Base-by-base conservation (phyloP, 92 coral and sea anemone genomes). In the Epizoanthus ramosus region DNA sequence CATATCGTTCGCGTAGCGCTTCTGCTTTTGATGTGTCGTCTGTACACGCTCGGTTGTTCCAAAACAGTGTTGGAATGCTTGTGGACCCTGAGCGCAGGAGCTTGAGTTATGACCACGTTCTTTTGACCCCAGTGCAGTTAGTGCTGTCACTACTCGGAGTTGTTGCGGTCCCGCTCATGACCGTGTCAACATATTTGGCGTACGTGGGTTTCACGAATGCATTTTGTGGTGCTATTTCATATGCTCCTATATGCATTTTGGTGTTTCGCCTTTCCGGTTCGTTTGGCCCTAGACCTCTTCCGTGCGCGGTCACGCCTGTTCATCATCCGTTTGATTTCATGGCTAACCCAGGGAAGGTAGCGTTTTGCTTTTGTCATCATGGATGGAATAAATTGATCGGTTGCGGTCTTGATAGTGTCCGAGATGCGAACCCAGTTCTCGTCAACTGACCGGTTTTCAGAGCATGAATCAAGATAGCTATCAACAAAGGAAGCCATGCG, bases 91-190 rank as follows among this genome's bases (percentile, higher is more conserved):
- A 65, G 12, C 92, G 72, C 52, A 85, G 59, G 23, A 88, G 87
- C 63, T 86, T 86, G 80, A 86, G 87, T 24, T 86, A 86, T 14
- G 89, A 86, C 87, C 89, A 86, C 53, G 89, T 87, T 8, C 89
- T 45, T 50, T 83, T 83, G 82, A 47, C 63, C 7, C 71, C 50
- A 70, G 52, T 69, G 85, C 77, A n/a, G 70, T 52, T 57, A 43
- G 56, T n/a, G 68, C 68, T 58, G 33, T 24, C 22, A 35, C 68
- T 63, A 69, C 72, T 68, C 39, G 81, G 15, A 71, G 86, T 56
- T 24, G 86, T 65, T 57, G 59, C 69, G 63, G 24, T 68, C 52
- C 81, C 23, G 52, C 80, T 68, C 33, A 52, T 58, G 63, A 69
- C 82, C 50, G 71, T 69, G 39, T 69, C 52, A 71, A 57, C 31